Base-by-base conservation (phyloP, 2,113 vertebrate genomes). In the Jaculus jaculus region DNA sequence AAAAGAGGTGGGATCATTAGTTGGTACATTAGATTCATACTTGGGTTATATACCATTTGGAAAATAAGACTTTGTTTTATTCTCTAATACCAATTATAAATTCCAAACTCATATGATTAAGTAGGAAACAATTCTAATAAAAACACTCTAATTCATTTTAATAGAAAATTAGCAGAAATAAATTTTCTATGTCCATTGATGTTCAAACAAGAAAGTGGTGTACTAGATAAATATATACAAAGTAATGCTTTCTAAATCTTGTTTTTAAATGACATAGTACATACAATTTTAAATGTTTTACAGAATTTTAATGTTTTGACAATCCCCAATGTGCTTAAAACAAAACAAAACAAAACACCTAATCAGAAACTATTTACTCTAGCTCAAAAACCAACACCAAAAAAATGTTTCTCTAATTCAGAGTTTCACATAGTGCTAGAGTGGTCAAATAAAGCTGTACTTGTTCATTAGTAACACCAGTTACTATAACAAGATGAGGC, bases 371-470 rank as follows among this genome's bases (percentile, higher is more conserved):
- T 79, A 34, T 86, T 90, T 86, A 75, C 30, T 92, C 28, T 73
- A 84, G 91, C 20, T 73, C n/a, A 87, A 80, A 83, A 69, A 66
- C 15, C 63, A 93, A 32, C n/a, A 26, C 34, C 66, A 7, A 66
- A 61, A 58, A 72, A 51, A 30, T 37, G 3, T 71, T 66, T 84
- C 68, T 82, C 81, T 75, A 90, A 91, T 85, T 97, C 71, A 77
- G 37, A 94, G 84, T 94, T 93, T 95, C 65, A 96, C 84, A 95
- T 94, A 90, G 79, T 91, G 66, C 82, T 83, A 2, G 23, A 47
- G 6, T 77, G 9, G 30, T 39, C 37, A 73, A 91, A 93, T 82
- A 89, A 74, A 79, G n/a, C 85, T 87, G 32, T 82, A 77, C 79
- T 94, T 86, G 32, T 63, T 84, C 42, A 81, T 84, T 88, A 93